Evolutionary conservation across 64 coral and sea anemone species (phyloP), one percentile per base, ranked within the genome.

Genomic region (Pachyseris speciosa): DNA sequence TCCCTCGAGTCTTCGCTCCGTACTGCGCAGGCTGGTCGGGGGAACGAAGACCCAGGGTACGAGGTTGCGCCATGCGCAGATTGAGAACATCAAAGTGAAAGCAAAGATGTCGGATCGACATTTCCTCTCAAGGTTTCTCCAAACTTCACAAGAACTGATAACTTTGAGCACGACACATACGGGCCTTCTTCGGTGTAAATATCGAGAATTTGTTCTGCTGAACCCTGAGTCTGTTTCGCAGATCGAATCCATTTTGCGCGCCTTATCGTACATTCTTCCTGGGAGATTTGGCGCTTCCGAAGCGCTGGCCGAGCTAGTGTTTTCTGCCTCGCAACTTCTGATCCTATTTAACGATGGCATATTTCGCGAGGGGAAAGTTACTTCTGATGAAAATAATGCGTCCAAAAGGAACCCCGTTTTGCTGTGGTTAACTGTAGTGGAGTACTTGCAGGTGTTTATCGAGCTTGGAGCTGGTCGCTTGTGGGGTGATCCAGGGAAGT

Each of bases 401-500:
- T 86, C 76, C 26, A 64, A 76, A 9, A 47, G 86, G 65, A 42
- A 74, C 50, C 93, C 89, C 22, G 24, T 99, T 26, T 84, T 89
- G 74, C 29, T 95, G 44, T 96, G 89, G 83, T 74, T 96, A 10
- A 93, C 93, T 7, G 90, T 99, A 8, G 41, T 99, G 7, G 97
- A 99, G 36, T 92, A 89, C 74, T 64, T 99, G 16, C 93, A 99
- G 74, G 97, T 99, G 52, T 99, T 99, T 43, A 58, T 99, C 2
- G 97, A 99, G 63, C 73, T 95, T 9, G 93, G 93, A 40, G 97
- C 97, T 2, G 71, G 74, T 24, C 84, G 83, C 22, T 34, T 99
- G 15, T 92, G 94, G 89, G 97, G 94, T 45, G 97, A 99, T 87
- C 64, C 86, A 26, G 97, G 97, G 2, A 99, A 99, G 65, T 99